Evolutionary conservation across 2,113 vertebrate species (phyloP), one percentile per base, ranked within the genome.

Genomic region (Hipposideros armiger): DNA sequence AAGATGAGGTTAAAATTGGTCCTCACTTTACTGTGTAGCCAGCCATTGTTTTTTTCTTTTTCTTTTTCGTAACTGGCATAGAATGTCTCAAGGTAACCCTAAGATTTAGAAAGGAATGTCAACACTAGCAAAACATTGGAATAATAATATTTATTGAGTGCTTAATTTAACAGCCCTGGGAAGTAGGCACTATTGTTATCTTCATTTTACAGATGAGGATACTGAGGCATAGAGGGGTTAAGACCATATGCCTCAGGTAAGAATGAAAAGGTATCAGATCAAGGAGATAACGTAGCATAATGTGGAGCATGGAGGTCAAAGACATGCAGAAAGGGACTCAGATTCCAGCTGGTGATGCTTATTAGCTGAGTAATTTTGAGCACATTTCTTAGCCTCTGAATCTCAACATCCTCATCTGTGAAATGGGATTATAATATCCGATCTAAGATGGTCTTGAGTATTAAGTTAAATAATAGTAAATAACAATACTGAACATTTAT

Each of bases 1-100:
- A 95, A 94, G 91, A 87, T 92, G 94, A 85, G 66, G 50, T 67
- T 95, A 87, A 82, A 95, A 40, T 32, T 83, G 90, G 66, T 52
- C 47, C 85, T 97, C 45, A 22, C 22, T 78, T 92, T 74, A 62
- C 66, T 64, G 52, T 42, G 74, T 28, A 56, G 60, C 58, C 67
- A 70, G 22, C 80, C 14, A 16, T 60, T 30, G 22, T 64, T 56
- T 91, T 36, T 32, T n/a, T 45, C 74, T 54, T 15, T 54, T 54
- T 24, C 74, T 66, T 74, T 80, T 50, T 30, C 36, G 76, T 40
- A 82, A 77, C 24, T 54, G 92, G 10, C 11, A 15, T 74, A 70
- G 30, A 74, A 67, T 81, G 42, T 76, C 62, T 90, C 13, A 87
- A 70, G 47, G 22, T 62, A 87, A 28, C 3, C 19, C 54, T 70